These are phyloP conservation scores for Erinaceus europaeus DNA, from an alignment of 2,113 vertebrate species.

Conservation along the genomic window DNA sequence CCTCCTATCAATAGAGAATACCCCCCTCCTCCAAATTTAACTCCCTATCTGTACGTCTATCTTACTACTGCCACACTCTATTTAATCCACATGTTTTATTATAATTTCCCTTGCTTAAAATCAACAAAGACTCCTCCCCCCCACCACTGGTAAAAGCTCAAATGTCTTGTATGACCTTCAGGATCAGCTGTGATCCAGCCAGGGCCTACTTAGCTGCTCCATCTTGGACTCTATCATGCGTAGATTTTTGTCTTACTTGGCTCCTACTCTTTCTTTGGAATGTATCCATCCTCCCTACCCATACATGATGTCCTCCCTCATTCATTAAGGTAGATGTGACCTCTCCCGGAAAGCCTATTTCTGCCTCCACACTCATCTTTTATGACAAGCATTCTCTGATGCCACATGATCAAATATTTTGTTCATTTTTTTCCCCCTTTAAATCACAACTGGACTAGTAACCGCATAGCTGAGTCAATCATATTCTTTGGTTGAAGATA, in stretches of 20 bases:
- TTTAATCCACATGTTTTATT: neutral
- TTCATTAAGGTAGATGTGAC: neutral
- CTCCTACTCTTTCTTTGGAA: no score
- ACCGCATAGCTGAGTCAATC: neutral
- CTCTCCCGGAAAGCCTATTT: neutral
- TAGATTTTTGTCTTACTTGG: no score
- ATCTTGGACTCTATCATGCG: no score
- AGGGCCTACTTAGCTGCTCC: no score
- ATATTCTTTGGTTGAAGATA: neutral
- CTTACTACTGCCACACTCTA: neutral
- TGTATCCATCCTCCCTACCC: no score
- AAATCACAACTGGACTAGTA: neutral
- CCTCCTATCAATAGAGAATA: neutral
- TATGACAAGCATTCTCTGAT: neutral
- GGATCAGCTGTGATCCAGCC: no score
- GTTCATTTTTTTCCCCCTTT: neutral
- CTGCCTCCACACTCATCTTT: neutral
- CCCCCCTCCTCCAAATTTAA: no score
- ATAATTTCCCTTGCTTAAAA: neutral
- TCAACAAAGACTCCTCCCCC: neutral
- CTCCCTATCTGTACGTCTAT: neutral
- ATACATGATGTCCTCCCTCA: no score
- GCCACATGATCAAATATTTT: neutral
- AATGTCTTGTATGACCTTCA: no score
- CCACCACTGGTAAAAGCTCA: no score